Base-by-base conservation (phyloP, 64 coral and sea anemone genomes). In the Dendronephthya gigantea region DNA sequence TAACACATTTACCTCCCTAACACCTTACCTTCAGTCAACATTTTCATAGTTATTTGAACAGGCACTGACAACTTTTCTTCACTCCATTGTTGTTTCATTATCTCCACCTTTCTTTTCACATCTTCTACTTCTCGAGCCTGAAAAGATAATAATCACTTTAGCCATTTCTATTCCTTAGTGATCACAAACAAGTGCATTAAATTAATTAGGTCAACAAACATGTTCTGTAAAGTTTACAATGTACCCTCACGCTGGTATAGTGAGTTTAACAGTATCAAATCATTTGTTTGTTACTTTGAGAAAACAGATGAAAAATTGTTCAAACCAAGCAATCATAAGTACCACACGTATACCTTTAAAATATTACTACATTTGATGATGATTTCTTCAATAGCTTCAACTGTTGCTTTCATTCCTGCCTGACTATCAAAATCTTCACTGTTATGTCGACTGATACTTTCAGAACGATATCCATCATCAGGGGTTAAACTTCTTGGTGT, bases 301-400 rank as follows among this genome's bases (percentile, higher is more conserved):
- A 62, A 27, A 62, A 62, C 1, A n/a, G 19, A 62, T 5, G 55
- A 62, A 62, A 22, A 62, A 27, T 62, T 22, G 6, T 23, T 62
- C 6, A n/a, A 62, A 15, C 19, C 25, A n/a, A 62, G 0, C 17
- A 23, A 62, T 45, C 11, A 45, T 6, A 45, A 62, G 19, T 62
- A n/a, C 7, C 25, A n/a, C n/a, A n/a, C 25, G 25, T 23, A 62
- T 62, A 79, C 72, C 72, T 79, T 79, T 35, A 79, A 79, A 39
- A 79, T 79, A 39, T 34, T 36, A 34, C 15, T 33, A 19, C 72
- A 79, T 79, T 79, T 79, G 0, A 36, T 34, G 2, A 79, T 79
- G 32, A 9, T 79, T 79, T 79, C 72, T 79, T 79, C 72, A 34
- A 79, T 34, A 16, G 72, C 72, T 79, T 79, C 72, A 79, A 79